phyloP scores from a whole-genome alignment of 2,113 vertebrate genomes.

The Lathamus discolor region DNA sequence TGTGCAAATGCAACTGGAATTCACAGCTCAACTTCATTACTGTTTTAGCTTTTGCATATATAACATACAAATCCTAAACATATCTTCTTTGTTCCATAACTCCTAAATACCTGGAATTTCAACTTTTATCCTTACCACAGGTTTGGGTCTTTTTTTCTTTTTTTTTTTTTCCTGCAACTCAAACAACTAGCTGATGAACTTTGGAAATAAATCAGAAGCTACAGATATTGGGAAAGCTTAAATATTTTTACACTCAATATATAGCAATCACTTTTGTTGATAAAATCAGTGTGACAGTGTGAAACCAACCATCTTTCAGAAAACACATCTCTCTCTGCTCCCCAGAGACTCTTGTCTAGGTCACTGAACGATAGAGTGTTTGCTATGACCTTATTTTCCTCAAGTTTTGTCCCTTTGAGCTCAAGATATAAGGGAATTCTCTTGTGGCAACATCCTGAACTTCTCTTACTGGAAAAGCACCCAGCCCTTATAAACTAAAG shows the following conservation, averaged over 20 bases:
- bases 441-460: slow-evolving; percentile 1
- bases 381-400: slow-evolving; percentile 47
- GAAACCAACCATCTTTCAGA: slow-evolving; percentile 2
- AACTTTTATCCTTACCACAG: background rate
- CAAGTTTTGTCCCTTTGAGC: slow-evolving; percentile 31
- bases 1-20: background rate
- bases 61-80: background rate
- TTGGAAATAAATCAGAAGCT: background rate
- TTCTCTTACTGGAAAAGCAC: slow-evolving; percentile 11
- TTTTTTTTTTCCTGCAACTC: background rate
- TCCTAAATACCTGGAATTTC: background rate
- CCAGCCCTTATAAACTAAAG: background rate
- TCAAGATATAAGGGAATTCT: slow-evolving; percentile 30
- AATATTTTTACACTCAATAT: background rate
- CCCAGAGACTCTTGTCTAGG: slow-evolving; percentile 10
- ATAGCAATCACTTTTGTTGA: background rate
- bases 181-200: background rate
- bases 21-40: background rate
- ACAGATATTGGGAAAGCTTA: background rate
- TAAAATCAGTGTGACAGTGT: slow-evolving; percentile 20
- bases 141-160: background rate
- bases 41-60: background rate
- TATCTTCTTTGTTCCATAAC: background rate
- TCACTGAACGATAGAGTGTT: background rate
- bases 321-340: background rate